These are phyloP conservation scores for Phaethon lepturus DNA, from an alignment of 2,113 vertebrate species.

Conservation along the genomic window DNA sequence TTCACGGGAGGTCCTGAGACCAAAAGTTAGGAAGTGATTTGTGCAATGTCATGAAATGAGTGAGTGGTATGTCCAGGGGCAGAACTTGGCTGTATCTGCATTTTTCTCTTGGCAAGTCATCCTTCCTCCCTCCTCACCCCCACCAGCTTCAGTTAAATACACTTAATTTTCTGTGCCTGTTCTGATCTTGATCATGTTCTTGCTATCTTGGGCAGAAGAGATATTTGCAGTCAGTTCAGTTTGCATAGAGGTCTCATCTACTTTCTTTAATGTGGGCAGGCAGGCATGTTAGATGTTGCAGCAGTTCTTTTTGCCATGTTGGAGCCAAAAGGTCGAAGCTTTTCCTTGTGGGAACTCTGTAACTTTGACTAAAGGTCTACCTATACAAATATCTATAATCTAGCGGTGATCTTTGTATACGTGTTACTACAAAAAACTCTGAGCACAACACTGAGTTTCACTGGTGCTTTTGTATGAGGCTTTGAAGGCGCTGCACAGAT, in stretches of 20 bases:
- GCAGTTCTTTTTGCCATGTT: neutral
- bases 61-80: neutral
- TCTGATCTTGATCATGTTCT: neutral
- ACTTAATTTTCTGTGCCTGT: neutral
- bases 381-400: neutral
- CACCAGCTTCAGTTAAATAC: neutral
- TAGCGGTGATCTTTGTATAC: neutral
- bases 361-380: neutral
- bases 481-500: neutral
- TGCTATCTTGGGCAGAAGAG: neutral
- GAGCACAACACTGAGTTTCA: neutral
- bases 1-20: neutral
- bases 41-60: neutral
- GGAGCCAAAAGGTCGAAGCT: neutral
- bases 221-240: neutral
- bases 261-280: neutral
- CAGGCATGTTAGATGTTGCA: neutral
- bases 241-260: neutral
- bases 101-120: neutral
- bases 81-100: neutral
- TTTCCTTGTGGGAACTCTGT: neutral
- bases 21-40: neutral
- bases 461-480: neutral
- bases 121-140: neutral
- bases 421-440: neutral